Percentiles rank a stretch among this genome's conserved stretches.
These are phyloP conservation scores for Philypnodon macrostomus DNA, from an alignment of 2,797 vertebrate species.

Conservation along the genomic window DNA sequence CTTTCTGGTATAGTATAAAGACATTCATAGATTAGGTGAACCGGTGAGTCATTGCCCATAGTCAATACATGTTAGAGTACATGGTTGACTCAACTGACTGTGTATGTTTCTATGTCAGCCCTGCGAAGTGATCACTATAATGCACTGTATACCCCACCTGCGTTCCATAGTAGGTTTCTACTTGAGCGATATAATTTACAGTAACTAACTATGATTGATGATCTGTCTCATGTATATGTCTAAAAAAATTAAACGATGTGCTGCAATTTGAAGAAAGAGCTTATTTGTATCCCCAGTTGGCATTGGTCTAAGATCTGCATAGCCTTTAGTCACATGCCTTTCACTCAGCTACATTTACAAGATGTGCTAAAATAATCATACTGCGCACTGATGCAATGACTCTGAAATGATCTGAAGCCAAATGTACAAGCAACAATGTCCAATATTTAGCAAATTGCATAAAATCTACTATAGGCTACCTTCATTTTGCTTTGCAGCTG, in stretches of 20 bases:
- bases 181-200: too few relatives aligned
- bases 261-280: background rate
- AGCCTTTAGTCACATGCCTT: slow-evolving; percentile 12
- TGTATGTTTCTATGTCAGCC: too few relatives aligned
- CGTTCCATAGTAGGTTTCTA: too few relatives aligned
- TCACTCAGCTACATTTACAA: slow-evolving; percentile 8
- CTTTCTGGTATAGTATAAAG: too few relatives aligned
- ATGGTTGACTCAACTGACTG: too few relatives aligned
- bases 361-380: slow-evolving; percentile 24
- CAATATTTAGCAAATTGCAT: background rate
- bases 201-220: too few relatives aligned
- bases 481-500: background rate
- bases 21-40: too few relatives aligned
- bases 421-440: background rate
- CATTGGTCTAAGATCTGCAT: background rate
- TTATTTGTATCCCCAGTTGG: slow-evolving; percentile 1
- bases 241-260: background rate
- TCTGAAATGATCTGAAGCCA: slow-evolving; percentile 15
- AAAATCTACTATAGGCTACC: background rate
- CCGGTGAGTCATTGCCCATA: too few relatives aligned
- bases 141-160: too few relatives aligned
- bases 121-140: too few relatives aligned
- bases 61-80: too few relatives aligned
- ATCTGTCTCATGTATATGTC: too few relatives aligned
- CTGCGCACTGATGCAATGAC: slow-evolving; percentile 27